phyloP scores from a whole-genome alignment of 1,140 invertebrate species.

The Cherax destructor region DNA sequence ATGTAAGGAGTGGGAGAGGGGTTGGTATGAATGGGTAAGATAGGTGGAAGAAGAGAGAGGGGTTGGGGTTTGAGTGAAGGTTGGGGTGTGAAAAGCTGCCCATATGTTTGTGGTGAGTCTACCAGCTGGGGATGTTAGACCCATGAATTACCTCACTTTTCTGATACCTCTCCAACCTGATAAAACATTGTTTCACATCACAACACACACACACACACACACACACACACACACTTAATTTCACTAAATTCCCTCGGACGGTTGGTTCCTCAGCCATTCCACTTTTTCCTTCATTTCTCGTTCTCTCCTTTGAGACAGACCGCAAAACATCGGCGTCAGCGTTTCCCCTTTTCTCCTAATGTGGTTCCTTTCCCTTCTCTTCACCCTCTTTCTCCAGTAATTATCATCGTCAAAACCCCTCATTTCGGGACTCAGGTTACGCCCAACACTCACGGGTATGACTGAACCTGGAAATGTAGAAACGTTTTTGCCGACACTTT shows the following conservation, averaged over 20 bases:
- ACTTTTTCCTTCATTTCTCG: slow-evolving; percentile 4
- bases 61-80: no score
- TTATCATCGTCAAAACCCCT: slow-evolving; percentile 59
- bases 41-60: no score
- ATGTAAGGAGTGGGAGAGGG: no score
- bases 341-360: slow-evolving; percentile 44
- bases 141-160: no score
- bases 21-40: no score
- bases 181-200: no score
- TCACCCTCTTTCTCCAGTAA: slow-evolving; percentile 58
- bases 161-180: no score
- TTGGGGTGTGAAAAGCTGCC: background rate
- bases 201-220: no score
- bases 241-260: background rate
- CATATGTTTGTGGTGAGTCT: slow-evolving; percentile 35
- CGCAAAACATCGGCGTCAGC: slow-evolving; percentile 42
- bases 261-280: slow-evolving; percentile 1
- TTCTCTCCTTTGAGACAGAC: slow-evolving; percentile 28
- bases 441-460: slow-evolving; percentile 30
- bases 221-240: background rate
- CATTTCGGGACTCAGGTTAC: slow-evolving; percentile 60
- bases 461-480: slow-evolving; percentile 59
- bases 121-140: background rate
- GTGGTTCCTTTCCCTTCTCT: slow-evolving; percentile 49
- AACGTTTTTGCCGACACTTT: slow-evolving; percentile 21